Conservation (phyloP, 2,113 vertebrate genomes). For the Apaloderma vittatum region DNA sequence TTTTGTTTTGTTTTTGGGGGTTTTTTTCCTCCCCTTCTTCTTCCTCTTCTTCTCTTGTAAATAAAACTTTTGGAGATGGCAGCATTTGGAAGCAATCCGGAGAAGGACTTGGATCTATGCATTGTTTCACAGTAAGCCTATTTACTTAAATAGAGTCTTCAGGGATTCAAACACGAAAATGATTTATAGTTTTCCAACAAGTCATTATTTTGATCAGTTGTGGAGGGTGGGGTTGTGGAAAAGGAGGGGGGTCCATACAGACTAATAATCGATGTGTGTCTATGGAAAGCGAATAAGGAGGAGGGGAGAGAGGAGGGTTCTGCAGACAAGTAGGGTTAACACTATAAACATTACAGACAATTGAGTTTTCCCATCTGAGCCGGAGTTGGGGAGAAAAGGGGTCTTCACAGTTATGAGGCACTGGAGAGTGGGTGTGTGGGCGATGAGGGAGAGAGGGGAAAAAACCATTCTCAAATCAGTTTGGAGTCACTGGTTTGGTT, state of each 20-base stretch:
- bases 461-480: slow-evolving; percentile 31
- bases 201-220: slow-evolving; percentile 73
- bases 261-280: slow-evolving; percentile 70
- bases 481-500: slow-evolving; percentile 45
- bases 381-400: slow-evolving; percentile 69
- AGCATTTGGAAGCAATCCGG: slow-evolving; percentile 64
- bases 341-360: slow-evolving; percentile 73
- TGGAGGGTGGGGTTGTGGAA: slow-evolving; percentile 58
- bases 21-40: not conserved
- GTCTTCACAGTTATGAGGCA: slow-evolving; percentile 60
- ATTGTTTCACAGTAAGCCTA: slow-evolving; percentile 75
- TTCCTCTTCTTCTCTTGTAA: slow-evolving; percentile 54
- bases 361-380: slow-evolving; percentile 61
- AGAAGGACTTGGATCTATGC: slow-evolving; percentile 71
- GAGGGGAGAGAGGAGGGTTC: slow-evolving; percentile 11
- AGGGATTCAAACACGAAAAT: slow-evolving; percentile 65
- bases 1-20: not conserved
- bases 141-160: slow-evolving; percentile 76
- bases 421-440: not conserved
- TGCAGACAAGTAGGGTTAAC: slow-evolving; percentile 58
- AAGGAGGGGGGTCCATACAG: slow-evolving; percentile 35
- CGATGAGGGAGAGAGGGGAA: not conserved
- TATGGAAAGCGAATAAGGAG: slow-evolving; percentile 52
- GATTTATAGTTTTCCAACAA: slow-evolving; percentile 80
- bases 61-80: slow-evolving; percentile 69